Evolutionary conservation across 2,113 vertebrate species (phyloP).

Genomic region (Dendrocopos noguchii): DNA sequence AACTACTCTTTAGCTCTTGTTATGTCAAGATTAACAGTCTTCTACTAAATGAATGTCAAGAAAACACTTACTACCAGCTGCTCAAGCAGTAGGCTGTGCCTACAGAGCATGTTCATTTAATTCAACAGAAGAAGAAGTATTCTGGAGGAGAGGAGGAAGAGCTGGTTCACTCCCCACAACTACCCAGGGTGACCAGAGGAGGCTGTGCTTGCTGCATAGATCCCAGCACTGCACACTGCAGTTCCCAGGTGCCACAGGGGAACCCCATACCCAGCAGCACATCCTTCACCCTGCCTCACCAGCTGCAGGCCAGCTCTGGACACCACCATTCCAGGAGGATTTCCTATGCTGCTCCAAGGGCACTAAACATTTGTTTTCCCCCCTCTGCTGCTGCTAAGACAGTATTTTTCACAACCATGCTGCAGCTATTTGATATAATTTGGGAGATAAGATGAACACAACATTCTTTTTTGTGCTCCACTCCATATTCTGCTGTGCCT

Average conservation of each 20-base stretch:
- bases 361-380: background rate
- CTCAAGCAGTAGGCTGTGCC: background rate
- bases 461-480: background rate
- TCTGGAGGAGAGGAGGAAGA: constrained; percentile 7
- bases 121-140: background rate
- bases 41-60: background rate
- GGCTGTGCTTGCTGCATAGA: background rate
- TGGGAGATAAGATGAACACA: background rate
- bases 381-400: background rate
- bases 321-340: background rate
- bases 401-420: background rate
- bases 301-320: background rate
- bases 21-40: background rate
- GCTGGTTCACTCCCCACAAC: background rate
- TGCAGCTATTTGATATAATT: background rate
- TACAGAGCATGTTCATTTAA: fast-evolving
- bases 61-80: background rate
- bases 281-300: background rate
- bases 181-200: background rate
- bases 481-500: background rate
- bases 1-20: background rate
- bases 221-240: background rate
- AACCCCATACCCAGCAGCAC: fast-evolving
- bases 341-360: background rate
- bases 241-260: fast-evolving